A percentile compares a stretch with the other conserved stretches of the same genome.
Conservation (phyloP, 2,797 vertebrate species). For the Erethizon dorsatum region DNA sequence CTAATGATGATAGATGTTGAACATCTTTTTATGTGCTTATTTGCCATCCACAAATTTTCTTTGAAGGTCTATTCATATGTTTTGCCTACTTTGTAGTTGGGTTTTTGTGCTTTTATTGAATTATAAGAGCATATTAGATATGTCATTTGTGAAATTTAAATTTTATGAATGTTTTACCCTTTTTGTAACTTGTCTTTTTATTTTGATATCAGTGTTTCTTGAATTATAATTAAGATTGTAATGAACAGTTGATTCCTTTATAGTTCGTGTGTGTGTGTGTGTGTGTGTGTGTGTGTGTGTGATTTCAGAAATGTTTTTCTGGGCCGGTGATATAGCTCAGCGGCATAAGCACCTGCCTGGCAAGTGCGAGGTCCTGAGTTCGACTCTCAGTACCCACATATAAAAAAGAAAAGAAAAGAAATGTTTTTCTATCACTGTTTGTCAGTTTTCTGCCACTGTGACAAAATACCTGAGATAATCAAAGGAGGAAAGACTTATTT, state of each 20-base stretch:
- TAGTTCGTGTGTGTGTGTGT: background rate
- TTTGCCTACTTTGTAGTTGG: background rate
- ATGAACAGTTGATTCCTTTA: slow-evolving; percentile 32
- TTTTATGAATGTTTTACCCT: slow-evolving; percentile 23
- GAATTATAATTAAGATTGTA: slow-evolving; percentile 57
- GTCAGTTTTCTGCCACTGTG: background rate
- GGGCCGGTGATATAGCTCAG: no score
- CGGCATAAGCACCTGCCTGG: no score
- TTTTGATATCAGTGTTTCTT: slow-evolving; percentile 15
- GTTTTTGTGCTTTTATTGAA: slow-evolving; percentile 12
- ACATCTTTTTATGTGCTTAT: background rate
- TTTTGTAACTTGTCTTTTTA: background rate
- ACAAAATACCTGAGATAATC: background rate
- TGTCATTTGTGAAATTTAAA: slow-evolving; percentile 16
- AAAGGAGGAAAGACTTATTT: background rate
- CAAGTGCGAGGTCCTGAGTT: no score
- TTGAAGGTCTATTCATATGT: background rate
- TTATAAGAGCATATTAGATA: slow-evolving; percentile 5
- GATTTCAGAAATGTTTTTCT: no score
- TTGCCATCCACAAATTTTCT: background rate
- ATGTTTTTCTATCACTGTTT: background rate
- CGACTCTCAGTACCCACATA: no score
- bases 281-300: no score
- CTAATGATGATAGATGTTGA: background rate
- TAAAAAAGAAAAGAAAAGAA: no score